Conservation (phyloP, 2,888 invertebrate species). For the Automeris io region DNA sequence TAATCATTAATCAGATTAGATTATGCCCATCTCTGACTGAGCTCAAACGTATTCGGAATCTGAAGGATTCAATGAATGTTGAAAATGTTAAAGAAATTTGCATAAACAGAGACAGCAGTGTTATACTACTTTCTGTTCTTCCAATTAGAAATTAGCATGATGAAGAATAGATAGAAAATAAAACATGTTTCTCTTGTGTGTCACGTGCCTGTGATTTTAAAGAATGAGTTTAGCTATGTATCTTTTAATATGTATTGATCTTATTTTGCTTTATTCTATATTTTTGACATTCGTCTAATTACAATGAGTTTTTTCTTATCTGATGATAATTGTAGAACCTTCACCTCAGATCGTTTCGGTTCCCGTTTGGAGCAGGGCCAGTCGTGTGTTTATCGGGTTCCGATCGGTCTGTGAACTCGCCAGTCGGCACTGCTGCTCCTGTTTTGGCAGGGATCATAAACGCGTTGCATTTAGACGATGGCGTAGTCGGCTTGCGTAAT, state of each 20-base stretch:
- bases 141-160: too few species aligned
- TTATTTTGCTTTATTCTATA: neutral
- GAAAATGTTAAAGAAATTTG: too few species aligned
- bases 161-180: neutral
- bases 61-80: too few species aligned
- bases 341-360: conserved; percentile 22
- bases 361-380: conserved; percentile 38
- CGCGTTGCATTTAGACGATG: conserved; percentile 27
- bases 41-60: too few species aligned
- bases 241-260: neutral
- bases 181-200: neutral
- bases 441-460: conserved; percentile 30
- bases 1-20: too few species aligned
- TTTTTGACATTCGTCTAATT: neutral
- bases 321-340: too few species aligned
- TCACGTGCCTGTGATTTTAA: neutral
- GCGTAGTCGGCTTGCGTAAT: conserved; percentile 24
- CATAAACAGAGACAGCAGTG: too few species aligned
- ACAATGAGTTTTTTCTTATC: too few species aligned
- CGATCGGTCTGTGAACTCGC: conserved; percentile 41
- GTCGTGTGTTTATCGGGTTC: conserved; percentile 31
- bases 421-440: conserved; percentile 16
- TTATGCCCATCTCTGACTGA: too few species aligned
- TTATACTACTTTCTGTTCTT: too few species aligned
- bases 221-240: neutral